Base-by-base conservation (phyloP, 1,140 invertebrate species). In the Globodera rostochiensis region DNA sequence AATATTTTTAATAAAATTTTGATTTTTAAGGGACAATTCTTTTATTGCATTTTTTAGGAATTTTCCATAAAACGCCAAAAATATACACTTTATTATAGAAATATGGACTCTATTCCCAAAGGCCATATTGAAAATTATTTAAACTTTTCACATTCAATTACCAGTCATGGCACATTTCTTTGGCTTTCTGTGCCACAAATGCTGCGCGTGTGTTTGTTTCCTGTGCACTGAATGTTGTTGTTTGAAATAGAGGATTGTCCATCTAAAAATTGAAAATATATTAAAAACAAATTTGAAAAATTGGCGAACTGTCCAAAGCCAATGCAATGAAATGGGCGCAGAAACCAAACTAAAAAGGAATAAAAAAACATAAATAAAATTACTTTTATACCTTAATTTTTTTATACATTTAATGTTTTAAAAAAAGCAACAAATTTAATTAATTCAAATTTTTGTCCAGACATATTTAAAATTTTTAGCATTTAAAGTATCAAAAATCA, bases 121-220 rank as follows among this genome's bases (percentile, higher is more conserved):
- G 36, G 36, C 36, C 36, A 36, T 36, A 36, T 36, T 36, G 36
- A 36, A 36, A 2, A 36, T 36, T 36, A 36, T 36, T 36, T 36
- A 36, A 36, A 36, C 2, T 36, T 36, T 36, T 36, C 36, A 36
- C 36, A 53, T 53, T 53, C 6, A 64, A 19, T 5, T 84, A 87
- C 88, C 88, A 89, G 70, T 90, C 88, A 70, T 90, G 87, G 77
- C 88, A 89, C 88, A 89, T 89, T 74, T 90, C 84, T 45, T 70
- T 80, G 25, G 88, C 83, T 79, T 89, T 87, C 49, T 89, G 73
- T 60, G 81, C 87, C 13, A 89, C 84, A 73, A 89, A 89, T 45
- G 82, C 75, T 4, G 74, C 64, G 13, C 88, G 82, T 53, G 74
- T 75, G 47, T 80, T 57, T 19, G 84, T 82, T 36, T 90, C 86